These are phyloP conservation scores for Dendroctonus valens DNA, from an alignment of 1,140 invertebrate species.

Conservation along the genomic window DNA sequence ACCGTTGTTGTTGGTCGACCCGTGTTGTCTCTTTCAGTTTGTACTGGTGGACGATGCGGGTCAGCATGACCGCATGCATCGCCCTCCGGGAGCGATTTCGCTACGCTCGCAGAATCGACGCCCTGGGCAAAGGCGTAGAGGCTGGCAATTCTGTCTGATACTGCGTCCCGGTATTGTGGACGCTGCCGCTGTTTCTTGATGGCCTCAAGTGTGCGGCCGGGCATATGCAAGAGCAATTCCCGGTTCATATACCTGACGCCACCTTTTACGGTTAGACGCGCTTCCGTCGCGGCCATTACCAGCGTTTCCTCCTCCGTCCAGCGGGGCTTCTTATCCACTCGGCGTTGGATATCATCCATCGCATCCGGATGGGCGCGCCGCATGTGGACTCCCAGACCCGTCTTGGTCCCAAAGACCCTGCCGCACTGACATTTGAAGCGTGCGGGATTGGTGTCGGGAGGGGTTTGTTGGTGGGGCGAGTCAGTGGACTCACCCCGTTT, in stretches of 20 bases:
- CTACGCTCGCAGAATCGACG: neutral
- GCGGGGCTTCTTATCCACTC: neutral
- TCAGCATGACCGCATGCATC: neutral
- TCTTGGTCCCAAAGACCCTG: no score
- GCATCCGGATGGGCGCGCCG: no score
- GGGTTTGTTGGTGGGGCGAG: no score
- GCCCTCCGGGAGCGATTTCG: neutral
- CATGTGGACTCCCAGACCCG: no score
- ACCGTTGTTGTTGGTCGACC: no score
- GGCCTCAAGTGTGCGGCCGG: neutral
- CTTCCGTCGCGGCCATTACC: neutral
- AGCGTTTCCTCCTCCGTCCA: slow-evolving; percentile 1
- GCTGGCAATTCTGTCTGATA: neutral
- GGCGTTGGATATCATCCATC: neutral
- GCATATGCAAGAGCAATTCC: neutral
- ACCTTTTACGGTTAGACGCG: neutral
- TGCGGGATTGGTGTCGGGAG: no score
- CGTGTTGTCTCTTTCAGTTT: neutral
- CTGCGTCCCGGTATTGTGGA: neutral
- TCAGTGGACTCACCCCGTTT: no score
- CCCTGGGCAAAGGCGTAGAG: neutral
- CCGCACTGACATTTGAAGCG: no score
- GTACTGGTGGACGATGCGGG: neutral
- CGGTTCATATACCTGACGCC: neutral
- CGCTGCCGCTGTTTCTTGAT: neutral